These are phyloP conservation scores for Circaetus cinerascens DNA, from an alignment of 2,113 vertebrate species.

Conservation along the genomic window DNA sequence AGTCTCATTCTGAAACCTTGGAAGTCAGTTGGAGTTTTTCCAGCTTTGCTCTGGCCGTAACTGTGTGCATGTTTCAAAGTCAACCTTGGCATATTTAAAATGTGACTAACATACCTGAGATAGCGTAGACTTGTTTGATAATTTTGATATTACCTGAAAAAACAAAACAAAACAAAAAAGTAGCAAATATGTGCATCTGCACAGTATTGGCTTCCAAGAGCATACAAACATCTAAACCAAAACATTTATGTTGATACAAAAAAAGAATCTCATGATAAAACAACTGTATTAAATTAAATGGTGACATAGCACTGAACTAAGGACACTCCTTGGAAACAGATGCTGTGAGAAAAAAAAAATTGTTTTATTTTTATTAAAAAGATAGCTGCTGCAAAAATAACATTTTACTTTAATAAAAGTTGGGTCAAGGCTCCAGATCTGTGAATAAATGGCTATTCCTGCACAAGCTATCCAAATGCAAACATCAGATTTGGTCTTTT, in stretches of 20 bases:
- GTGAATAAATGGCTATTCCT: neutral
- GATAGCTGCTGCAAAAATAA: neutral
- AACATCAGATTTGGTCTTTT: neutral
- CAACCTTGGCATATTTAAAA: neutral
- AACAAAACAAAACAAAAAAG: slow-evolving; percentile 44
- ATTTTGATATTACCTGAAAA: slow-evolving; percentile 83
- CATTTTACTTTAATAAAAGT: neutral
- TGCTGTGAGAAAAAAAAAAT: neutral
- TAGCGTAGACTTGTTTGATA: slow-evolving; percentile 80
- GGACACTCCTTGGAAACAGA: neutral
- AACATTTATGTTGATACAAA: neutral
- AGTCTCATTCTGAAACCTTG: neutral
- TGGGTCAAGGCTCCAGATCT: neutral
- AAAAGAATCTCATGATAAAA: neutral
- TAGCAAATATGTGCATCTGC: neutral
- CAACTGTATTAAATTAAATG: neutral
- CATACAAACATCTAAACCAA: neutral
- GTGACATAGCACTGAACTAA: neutral
- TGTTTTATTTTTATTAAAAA: neutral
- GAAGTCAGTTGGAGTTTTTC: neutral
- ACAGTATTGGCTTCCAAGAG: neutral
- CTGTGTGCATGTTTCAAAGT: neutral
- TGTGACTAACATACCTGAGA: slow-evolving; percentile 76
- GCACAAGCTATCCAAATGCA: neutral
- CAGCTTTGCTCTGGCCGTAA: neutral